Evolutionary conservation across 2,888 invertebrate species (phyloP).

Genomic region (Steinernema carpocapsae): DNA sequence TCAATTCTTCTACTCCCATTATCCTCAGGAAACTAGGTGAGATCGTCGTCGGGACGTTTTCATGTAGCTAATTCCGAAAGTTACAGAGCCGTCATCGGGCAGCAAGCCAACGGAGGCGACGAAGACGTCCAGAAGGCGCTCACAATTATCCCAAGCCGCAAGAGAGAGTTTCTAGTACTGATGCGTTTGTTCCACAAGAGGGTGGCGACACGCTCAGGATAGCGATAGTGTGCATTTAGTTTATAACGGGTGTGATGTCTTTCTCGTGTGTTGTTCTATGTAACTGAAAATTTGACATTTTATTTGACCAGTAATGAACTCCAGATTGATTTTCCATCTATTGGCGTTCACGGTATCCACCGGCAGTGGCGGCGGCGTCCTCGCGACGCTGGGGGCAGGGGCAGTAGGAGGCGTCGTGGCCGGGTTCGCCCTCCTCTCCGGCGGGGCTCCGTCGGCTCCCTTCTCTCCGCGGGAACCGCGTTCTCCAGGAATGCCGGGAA

Average conservation of each 20-base stretch:
- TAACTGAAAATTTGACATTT: no score
- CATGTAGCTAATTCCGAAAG: no score
- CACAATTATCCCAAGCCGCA: neutral
- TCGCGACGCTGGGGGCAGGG: conserved; percentile 41
- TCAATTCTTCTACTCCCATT: conserved; percentile 23
- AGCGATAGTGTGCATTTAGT: no score
- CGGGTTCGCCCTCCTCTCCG: conserved; percentile 56
- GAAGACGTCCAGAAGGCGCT: neutral
- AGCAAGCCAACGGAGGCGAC: neutral
- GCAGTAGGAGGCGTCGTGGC: conserved; percentile 48
- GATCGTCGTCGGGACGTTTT: neutral
- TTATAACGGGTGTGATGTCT: no score
- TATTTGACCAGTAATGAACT: no score
- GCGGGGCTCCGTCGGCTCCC: conserved; percentile 51
- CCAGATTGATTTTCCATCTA: no score
- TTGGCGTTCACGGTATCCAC: conserved; percentile 14
- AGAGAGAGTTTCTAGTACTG: conserved; percentile 13
- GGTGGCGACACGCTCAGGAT: neutral
- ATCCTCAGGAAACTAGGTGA: conserved; percentile 15
- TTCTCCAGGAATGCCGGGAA: conserved; percentile 58
- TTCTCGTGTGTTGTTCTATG: no score
- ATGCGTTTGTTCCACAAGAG: conserved; percentile 13
- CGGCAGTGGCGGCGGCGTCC: conserved; percentile 16
- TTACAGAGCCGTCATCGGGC: neutral
- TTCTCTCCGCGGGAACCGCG: conserved; percentile 58